phyloP scores from a whole-genome alignment of 2,888 invertebrate species.

The Lithophane ornitopus region DNA sequence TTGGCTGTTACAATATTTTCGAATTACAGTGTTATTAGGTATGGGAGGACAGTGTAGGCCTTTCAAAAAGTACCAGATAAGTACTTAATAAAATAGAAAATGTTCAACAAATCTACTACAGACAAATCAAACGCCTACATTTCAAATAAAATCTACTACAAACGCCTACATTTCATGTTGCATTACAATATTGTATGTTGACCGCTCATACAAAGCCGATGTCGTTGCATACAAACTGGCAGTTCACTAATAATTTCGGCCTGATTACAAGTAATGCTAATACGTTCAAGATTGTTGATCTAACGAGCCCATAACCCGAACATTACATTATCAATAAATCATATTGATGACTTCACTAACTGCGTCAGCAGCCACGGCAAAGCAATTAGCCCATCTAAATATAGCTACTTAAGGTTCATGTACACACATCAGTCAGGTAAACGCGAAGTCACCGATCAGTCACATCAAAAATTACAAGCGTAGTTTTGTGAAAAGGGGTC shows the following conservation, averaged over 20 bases:
- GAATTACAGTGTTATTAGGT: no score
- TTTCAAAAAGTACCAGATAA: no score
- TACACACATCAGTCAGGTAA: constrained; percentile 2
- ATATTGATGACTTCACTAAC: constrained; percentile 47
- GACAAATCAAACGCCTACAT: no score
- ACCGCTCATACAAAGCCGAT: neutral
- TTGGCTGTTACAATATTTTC: no score
- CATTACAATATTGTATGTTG: no score
- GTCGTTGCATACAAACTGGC: neutral
- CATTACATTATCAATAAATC: constrained; percentile 46
- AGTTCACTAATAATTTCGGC: constrained; percentile 23
- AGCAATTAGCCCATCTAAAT: constrained; percentile 53
- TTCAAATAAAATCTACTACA: no score
- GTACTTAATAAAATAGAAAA: no score
- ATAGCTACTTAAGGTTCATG: constrained; percentile 26
- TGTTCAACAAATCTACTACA: no score
- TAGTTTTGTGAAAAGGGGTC: neutral
- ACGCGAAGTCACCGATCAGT: neutral
- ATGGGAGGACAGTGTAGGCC: no score
- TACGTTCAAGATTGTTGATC: constrained; percentile 52
- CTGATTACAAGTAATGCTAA: constrained; percentile 47
- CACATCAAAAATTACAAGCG: neutral
- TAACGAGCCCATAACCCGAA: constrained; percentile 42
- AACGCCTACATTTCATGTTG: neutral
- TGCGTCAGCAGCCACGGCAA: constrained; percentile 13